Evolutionary conservation across 2,797 vertebrate species (phyloP), one percentile per base, ranked within the genome.

Genomic region (Lateolabrax maculatus): DNA sequence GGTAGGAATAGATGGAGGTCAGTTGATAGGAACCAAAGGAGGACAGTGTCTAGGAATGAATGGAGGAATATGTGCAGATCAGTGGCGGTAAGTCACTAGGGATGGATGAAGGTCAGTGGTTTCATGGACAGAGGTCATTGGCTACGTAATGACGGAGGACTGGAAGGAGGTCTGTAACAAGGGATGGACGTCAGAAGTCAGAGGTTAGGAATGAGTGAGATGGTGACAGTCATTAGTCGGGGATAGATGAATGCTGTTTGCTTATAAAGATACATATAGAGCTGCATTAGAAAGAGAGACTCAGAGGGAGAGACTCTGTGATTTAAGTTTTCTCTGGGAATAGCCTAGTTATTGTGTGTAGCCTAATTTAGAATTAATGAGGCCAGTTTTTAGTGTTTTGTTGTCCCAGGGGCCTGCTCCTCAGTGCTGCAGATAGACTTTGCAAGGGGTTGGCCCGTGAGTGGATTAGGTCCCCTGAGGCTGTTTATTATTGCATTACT

Each of bases 341-440:
- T 90, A 89, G 71, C 92, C 90, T 83, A 91, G 63, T 89, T 92
- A 82, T 85, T 78, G 58, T 82, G 44, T 71, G 23, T 49, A 82
- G 79, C 86, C 85, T 86, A 19, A 89, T 89, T 91, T 90, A 84
- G 79, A 89, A 80, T 76, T 88, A 90, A 92, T 79, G 80, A 89
- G 91, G 90, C 57, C 89, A 84, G 63, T 84, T 87, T 79, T 75
- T 61, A 84, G 53, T 39, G 75, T 79, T 86, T 84, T 76, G 60
- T 71, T 58, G 37, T 90, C 86, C 74, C 86, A 49, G 10, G 62
- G 81, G 21, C 48, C 43, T 73, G 53, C 21, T 80, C 71, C 21
- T 75, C 55, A 15, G 27, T 34, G 70, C 75, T 51, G 61, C 75
- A 83, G 48, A 76, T 6, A 83, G 31, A 81, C 62, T 87, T 71